These are phyloP conservation scores for Acipenser ruthenus DNA, from an alignment of 2,797 vertebrate species.

Conservation along the genomic window DNA sequence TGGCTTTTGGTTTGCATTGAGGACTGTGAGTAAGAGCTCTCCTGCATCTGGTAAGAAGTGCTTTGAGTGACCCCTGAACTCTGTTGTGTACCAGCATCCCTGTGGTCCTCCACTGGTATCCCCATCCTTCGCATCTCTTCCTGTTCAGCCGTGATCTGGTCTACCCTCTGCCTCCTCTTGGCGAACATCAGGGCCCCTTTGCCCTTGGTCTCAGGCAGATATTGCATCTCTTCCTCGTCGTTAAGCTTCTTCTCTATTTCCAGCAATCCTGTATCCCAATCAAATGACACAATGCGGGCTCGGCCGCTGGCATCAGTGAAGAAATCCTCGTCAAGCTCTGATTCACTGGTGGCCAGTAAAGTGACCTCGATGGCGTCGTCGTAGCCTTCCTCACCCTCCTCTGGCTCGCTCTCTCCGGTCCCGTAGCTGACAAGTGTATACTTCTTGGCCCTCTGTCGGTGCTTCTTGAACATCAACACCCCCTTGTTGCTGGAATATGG, in stretches of 20 bases:
- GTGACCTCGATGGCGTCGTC: conserved; percentile 67
- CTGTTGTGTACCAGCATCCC: conserved; percentile 26
- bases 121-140: conserved; percentile 73
- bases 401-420: conserved; percentile 77
- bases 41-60: conserved; percentile 29
- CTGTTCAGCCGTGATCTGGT: conserved; percentile 85
- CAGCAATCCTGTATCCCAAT: conserved; percentile 79
- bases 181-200: conserved; percentile 96
- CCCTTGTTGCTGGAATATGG: conserved; percentile 92
- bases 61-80: conserved; percentile 30
- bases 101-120: conserved; percentile 52
- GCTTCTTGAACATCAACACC: conserved; percentile 97
- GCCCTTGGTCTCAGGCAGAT: conserved; percentile 81
- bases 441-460: conserved; percentile 86
- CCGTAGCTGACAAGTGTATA: conserved; percentile 97
- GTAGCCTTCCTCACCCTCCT: conserved; percentile 57
- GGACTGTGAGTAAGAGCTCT: conserved; percentile 50
- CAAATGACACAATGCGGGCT: conserved; percentile 67
- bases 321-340: conserved; percentile 75
- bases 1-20: conserved; percentile 32
- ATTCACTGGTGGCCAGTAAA: conserved; percentile 64
- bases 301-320: conserved; percentile 59
- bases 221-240: conserved; percentile 73
- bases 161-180: conserved; percentile 81
- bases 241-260: conserved; percentile 75